Base-by-base conservation (phyloP, 2,797 vertebrate species). In the Micropoecilia bifurca region DNA sequence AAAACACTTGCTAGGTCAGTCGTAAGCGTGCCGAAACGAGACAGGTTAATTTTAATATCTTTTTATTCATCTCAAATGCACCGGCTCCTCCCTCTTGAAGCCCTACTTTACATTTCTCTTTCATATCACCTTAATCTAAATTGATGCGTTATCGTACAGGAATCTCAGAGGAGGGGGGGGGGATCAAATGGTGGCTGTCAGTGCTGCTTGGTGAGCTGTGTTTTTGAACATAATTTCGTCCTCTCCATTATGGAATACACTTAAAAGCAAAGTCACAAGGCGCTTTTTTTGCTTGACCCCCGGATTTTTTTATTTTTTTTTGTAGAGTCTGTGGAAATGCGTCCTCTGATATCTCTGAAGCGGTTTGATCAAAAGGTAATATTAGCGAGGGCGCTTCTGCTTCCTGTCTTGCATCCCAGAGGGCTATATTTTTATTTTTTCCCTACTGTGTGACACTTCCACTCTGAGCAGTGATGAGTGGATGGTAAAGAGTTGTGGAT, bases 71-170 rank as follows among this genome's bases (percentile, higher is more conserved):
- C 86, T 92, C 84, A 76, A 90, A 93, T 80, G 86, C 81, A 85
- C 43, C 89, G 57, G 80, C 90, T 89, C 89, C 90, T 86, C 90
- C 90, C 88, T 90, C 83, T 80, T 89, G 83, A 86, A 93, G 81
- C 78, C 89, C 78, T 46, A 25, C 82, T 92, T 93, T 87, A 85
- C 91, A 92, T 91, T 93, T 92, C 91, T 89, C 91, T 93, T 94
- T 93, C 90, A 92, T 89, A 92, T 93, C 92, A 87, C 91, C 90
- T 90, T 92, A 91, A 94, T 94, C 92, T 93, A 93, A 94, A 95
- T 93, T 91, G 94, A 95, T 91, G 91, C 80, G 85, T 89, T 95
- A 93, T 92, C 92, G 84, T 84, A 91, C 81, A 83, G 78, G 87
- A 86, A 93, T 93, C 93, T 95, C 88, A 57, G 87, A 92, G 90